Base-by-base conservation (phyloP, 2,888 invertebrate genomes). In the Cantharis rufa region DNA sequence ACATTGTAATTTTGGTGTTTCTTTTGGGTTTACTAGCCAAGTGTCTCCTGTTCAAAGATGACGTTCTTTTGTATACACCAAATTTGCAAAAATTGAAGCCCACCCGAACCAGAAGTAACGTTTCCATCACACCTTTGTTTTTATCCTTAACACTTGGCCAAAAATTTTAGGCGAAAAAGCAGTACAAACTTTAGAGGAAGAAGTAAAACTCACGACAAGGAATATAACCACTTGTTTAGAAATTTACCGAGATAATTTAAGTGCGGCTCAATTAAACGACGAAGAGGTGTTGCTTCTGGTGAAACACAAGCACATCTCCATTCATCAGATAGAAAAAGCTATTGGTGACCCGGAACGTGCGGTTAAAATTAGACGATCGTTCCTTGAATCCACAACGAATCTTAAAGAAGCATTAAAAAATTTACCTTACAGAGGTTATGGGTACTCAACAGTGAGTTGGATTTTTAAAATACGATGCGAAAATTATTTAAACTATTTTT, bases 321-420 rank as follows among this genome's bases (percentile, higher is more conserved):
- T 95, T 3, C 96, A 98, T 86, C 94, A 95, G 85, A 91, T 99
- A 72, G 98, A 99, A 89, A 92, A 92, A 63, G 93, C 94, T n/a
- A 90, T 98, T 0, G 93, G 92, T 21, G 93, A 98, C 87, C 93
- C 94, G 32, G 92, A 95, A 80, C 91, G 98, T 80, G 98, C 98
- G 0, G 97, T 99, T 1, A 91, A 92, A 75, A 92, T 99, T 72
- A 92, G 98, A 73, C 90, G 96, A 69, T 89, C 91, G 83, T 90
- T 96, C 1, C 87, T 96, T 4, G 90, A 91, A 2, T 85, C 88
- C 4, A 89, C 91, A 62, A 92, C 91, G 18, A 89, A 91, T 75
- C 90, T 92, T 5, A 89, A 90, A 66, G 87, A 90, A 5, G 92
- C 93, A 3, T 87, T 96, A n/a, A 90, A 90, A 66, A 91, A 92